Evolutionary conservation across 2,797 vertebrate species (phyloP).

Genomic region (Acanthis flammea): DNA sequence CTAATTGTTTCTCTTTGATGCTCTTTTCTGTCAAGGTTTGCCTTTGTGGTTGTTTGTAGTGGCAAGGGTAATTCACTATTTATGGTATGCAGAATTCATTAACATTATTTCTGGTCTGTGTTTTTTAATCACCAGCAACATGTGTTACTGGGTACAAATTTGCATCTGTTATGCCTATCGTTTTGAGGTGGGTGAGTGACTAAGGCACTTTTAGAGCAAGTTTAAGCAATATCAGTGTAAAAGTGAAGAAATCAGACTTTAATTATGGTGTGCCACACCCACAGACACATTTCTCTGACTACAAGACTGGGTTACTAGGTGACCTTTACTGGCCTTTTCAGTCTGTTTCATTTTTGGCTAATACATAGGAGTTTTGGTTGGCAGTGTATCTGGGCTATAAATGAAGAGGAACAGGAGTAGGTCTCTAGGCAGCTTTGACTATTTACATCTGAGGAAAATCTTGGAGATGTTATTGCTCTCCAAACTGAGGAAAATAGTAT

Average conservation of each 20-base stretch:
- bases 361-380: constrained; percentile 22
- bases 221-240: neutral
- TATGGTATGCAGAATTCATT: constrained; percentile 62
- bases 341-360: constrained; percentile 33
- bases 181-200: neutral
- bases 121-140: constrained; percentile 59
- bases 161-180: constrained; percentile 22
- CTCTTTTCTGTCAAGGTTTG: constrained; percentile 8
- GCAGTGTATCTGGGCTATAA: neutral
- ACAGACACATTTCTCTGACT: neutral
- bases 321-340: constrained; percentile 1
- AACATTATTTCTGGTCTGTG: constrained; percentile 46
- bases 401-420: neutral
- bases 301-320: neutral
- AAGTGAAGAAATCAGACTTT: constrained; percentile 2
- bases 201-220: neutral
- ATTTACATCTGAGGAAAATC: neutral
- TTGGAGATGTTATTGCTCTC: neutral
- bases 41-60: constrained; percentile 26
- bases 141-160: constrained; percentile 45
- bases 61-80: constrained; percentile 50
- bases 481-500: neutral
- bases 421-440: neutral
- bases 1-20: constrained; percentile 13
- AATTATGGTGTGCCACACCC: neutral